Evolutionary conservation across 2,888 invertebrate genomes (phyloP), one percentile per base, ranked within the genome.

Genomic region (Cosmia trapezina): DNA sequence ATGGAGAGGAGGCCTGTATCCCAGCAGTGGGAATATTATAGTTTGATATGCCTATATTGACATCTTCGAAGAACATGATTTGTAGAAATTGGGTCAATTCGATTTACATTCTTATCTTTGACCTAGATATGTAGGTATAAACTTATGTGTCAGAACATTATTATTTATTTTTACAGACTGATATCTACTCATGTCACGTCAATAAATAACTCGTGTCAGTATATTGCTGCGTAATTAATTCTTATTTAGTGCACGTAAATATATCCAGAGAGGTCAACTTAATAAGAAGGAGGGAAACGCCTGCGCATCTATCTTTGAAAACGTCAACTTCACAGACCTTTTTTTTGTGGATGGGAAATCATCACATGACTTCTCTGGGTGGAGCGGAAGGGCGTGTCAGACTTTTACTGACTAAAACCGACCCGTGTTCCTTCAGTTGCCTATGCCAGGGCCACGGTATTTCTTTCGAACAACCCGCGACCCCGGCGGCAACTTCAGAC

Each of bases 71-170:
- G n/a, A 56, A 83, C 11, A 71, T 61, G 49, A 60, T 53, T 62
- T 56, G 19, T 28, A 57, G 61, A 59, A 79, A 73, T 73, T 22
- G 61, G 69, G 83, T 72, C 71, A 65, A 54, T 73, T 53, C 54
- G 67, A 57, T 72, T 59, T 53, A 69, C 53, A 70, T 60, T 81
- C 64, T 83, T 84, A 86, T 85, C 84, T 70, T n/a, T 86, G 78
- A 66, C 81, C 84, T 63, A 67, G 62, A 71, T 85, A 69, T 19
- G 9, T 9, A 57, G 28, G 9, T 49, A 28, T 45, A 41, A 33
- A 53, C 41, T 72, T 64, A 65, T 83, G 75, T 78, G 70, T 33
- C 73, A 70, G 63, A 73, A 56, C 60, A 67, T 73, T 66, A 68
- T 75, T 78, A 73, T 79, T 76, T 72, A 76, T 75, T 81, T 74